Percentiles rank a stretch among this genome's conserved stretches.
These are phyloP conservation scores for Microdon myrmicae DNA, from an alignment of 2,888 invertebrate genomes.

Conservation along the genomic window DNA sequence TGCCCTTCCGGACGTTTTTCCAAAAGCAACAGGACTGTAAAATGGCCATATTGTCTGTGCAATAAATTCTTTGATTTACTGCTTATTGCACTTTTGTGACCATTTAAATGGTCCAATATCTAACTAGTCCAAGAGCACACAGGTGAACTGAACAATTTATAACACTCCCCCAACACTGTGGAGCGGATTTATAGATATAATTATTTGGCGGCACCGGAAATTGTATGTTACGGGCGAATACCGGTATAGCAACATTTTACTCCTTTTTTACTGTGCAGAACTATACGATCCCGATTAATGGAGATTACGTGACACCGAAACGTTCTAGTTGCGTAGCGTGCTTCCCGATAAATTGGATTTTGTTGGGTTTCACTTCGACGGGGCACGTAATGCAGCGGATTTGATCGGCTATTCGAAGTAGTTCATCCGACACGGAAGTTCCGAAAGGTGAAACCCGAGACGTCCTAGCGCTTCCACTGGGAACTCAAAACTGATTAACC, in stretches of 20 bases:
- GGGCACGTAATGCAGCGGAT: slow-evolving; percentile 5
- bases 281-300: slow-evolving; percentile 29
- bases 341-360: slow-evolving; percentile 27
- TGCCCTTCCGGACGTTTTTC: slow-evolving; percentile 62
- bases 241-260: slow-evolving; percentile 10
- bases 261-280: slow-evolving; percentile 10
- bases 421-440: background rate
- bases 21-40: slow-evolving; percentile 65
- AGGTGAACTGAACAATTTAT: slow-evolving; percentile 27
- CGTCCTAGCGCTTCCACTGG: slow-evolving; percentile 12
- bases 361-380: slow-evolving; percentile 41
- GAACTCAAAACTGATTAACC: slow-evolving; percentile 26
- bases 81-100: too few relatives aligned
- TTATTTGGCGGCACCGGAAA: slow-evolving; percentile 9
- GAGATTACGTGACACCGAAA: slow-evolving; percentile 21
- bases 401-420: slow-evolving; percentile 1
- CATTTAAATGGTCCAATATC: too few relatives aligned
- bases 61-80: too few relatives aligned
- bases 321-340: slow-evolving; percentile 28
- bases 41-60: slow-evolving; percentile 58
- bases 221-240: slow-evolving; percentile 15
- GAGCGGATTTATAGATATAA: slow-evolving; percentile 14
- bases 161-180: slow-evolving; percentile 13
- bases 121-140: slow-evolving; percentile 23
- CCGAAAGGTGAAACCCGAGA: background rate